Conservation (phyloP, 2,113 vertebrate genomes). For the Peromyscus maniculatus region DNA sequence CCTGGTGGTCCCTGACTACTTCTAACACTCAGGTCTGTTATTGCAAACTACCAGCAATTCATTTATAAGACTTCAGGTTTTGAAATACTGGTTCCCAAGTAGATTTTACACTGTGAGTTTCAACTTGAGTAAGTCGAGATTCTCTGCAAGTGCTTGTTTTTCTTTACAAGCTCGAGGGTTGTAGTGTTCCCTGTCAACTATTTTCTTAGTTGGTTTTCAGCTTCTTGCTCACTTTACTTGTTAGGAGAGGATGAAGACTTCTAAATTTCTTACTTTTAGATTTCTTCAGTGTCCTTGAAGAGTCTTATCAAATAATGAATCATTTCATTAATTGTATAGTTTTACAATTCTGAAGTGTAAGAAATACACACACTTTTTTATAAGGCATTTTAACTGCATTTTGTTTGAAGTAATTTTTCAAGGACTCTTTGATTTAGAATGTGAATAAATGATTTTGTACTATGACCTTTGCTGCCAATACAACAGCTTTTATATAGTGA, state of each 20-base stretch:
- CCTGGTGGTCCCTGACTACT: background rate
- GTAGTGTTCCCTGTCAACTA: background rate
- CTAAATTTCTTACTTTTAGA: background rate
- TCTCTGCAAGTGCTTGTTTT: background rate
- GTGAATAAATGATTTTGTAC: background rate
- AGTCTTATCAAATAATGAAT: constrained; percentile 15
- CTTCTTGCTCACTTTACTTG: background rate
- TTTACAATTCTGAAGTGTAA: background rate
- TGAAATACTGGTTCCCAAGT: background rate
- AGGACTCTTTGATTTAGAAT: background rate
- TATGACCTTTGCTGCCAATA: background rate
- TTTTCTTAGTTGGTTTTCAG: background rate
- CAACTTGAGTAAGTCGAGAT: background rate
- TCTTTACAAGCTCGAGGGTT: too few species aligned
- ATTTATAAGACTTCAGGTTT: background rate
- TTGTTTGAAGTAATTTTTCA: constrained; percentile 5
- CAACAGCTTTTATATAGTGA: background rate
- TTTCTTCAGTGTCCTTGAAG: background rate
- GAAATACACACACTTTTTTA: background rate
- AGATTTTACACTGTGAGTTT: background rate
- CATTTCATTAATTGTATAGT: constrained; percentile 14
- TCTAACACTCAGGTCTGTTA: background rate
- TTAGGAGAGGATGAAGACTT: background rate
- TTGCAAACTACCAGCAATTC: background rate
- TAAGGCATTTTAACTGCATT: background rate